phyloP scores from a whole-genome alignment of 2,797 vertebrate genomes.

The Oryzias dopingdopingensis region DNA sequence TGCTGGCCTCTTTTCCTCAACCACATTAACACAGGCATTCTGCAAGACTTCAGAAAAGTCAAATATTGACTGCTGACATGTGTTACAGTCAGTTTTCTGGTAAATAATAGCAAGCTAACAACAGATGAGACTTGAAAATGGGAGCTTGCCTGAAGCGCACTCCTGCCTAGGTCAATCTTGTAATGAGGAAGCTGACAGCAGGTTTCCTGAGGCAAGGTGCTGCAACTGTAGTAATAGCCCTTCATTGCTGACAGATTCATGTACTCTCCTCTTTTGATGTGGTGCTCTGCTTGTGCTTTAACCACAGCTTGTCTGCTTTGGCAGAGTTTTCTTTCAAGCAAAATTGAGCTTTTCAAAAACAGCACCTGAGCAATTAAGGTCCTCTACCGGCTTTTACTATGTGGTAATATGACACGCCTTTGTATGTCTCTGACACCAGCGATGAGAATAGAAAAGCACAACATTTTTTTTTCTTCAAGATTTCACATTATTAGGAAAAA shows the following conservation, averaged over 20 bases:
- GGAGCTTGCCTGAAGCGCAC: conserved; percentile 41
- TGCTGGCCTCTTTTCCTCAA: conserved; percentile 16
- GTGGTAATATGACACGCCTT: conserved; percentile 59
- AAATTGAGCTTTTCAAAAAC: conserved; percentile 61
- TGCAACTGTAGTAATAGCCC: conserved; percentile 76
- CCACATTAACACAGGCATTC: conserved; percentile 22
- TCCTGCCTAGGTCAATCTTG: conserved; percentile 60
- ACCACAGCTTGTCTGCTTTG: conserved; percentile 54
- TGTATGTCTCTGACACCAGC: conserved; percentile 45
- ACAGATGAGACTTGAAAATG: conserved; percentile 21
- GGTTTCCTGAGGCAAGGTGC: conserved; percentile 62
- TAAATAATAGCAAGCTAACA: conserved; percentile 15
- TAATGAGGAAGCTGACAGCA: conserved; percentile 75
- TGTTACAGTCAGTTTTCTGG: not conserved
- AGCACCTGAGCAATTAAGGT: conserved; percentile 63
- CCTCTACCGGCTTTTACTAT: conserved; percentile 60
- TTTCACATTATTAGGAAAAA: no score
- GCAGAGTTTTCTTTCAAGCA: conserved; percentile 48
- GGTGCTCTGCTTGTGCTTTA: conserved; percentile 57
- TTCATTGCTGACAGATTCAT: conserved; percentile 78
- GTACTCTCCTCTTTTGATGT: conserved; percentile 70
- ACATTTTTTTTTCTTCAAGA: no score
- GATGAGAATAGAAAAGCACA: no score
- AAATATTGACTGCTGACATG: not conserved
- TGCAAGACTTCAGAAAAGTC: conserved; percentile 4